Conservation (phyloP, 2,888 invertebrate species). For the Heteromurus nitidus region DNA sequence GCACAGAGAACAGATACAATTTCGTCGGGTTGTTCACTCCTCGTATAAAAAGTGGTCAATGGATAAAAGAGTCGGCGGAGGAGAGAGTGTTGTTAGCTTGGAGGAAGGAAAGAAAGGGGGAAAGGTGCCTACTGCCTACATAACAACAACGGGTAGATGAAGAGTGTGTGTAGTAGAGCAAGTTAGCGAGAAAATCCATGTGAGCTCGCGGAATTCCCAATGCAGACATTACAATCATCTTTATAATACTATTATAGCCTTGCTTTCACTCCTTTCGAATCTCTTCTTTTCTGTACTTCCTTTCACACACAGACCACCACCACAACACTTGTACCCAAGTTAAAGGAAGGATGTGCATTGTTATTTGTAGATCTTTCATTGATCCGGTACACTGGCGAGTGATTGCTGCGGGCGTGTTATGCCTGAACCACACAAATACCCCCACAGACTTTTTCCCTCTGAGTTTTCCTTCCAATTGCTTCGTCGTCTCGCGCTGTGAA, state of each 20-base stretch:
- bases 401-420: slow-evolving; percentile 27
- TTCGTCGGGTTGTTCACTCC: too few relatives aligned
- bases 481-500: too few relatives aligned
- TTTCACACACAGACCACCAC: not conserved
- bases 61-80: not conserved
- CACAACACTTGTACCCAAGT: not conserved
- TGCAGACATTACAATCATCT: slow-evolving; percentile 30
- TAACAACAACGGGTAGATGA: not conserved
- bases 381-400: slow-evolving; percentile 46
- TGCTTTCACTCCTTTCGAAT: slow-evolving; percentile 2
- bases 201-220: slow-evolving; percentile 6
- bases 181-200: slow-evolving; percentile 12
- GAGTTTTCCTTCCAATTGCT: too few relatives aligned
- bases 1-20: not conserved
- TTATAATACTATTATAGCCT: slow-evolving; percentile 22
- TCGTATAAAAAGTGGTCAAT: slow-evolving; percentile 12
- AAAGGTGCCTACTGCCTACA: too few relatives aligned
- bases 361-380: slow-evolving; percentile 41
- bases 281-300: not conserved
- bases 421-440: too few relatives aligned
- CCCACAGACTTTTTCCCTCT: too few relatives aligned
- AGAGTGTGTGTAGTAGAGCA: too few relatives aligned
- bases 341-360: slow-evolving; percentile 1
- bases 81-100: not conserved
- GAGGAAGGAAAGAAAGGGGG: not conserved